phyloP scores from a whole-genome alignment of 2,797 vertebrate genomes.

The Orestias chungarensis region DNA sequence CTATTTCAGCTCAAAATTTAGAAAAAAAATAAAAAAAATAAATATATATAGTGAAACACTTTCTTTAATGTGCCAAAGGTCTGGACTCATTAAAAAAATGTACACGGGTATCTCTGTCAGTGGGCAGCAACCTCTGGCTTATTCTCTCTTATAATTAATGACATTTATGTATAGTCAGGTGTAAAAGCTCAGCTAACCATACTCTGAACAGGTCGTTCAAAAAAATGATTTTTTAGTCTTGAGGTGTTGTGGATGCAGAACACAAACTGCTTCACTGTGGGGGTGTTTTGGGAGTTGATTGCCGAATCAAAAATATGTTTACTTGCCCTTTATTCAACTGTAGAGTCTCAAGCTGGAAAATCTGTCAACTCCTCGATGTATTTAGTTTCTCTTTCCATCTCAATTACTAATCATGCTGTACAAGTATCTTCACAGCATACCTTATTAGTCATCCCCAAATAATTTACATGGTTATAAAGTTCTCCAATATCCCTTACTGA shows the following conservation, averaged over 20 bases:
- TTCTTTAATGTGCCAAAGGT: slow-evolving; percentile 30
- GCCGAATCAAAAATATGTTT: slow-evolving; percentile 5
- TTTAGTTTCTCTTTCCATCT: background rate
- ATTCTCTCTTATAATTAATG: slow-evolving; percentile 25
- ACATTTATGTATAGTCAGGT: slow-evolving; percentile 19
- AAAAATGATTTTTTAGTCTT: slow-evolving; percentile 15
- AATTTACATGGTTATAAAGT: background rate
- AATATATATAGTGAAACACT: background rate
- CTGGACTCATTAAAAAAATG: slow-evolving; percentile 15
- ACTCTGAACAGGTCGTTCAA: slow-evolving; percentile 3
- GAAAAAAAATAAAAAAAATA: background rate
- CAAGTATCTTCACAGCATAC: background rate
- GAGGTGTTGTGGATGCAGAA: background rate
- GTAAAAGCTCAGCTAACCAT: slow-evolving; percentile 3
- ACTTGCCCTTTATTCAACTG: slow-evolving; percentile 9
- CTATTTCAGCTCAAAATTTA: background rate
- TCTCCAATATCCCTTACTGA: background rate
- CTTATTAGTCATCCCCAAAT: background rate
- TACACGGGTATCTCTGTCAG: slow-evolving; percentile 1
- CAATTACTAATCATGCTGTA: background rate
- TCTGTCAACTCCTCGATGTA: slow-evolving; percentile 6
- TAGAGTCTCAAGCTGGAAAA: slow-evolving; percentile 34
- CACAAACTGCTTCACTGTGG: background rate
- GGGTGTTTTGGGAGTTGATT: slow-evolving; percentile 12
- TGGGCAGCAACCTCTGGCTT: slow-evolving; percentile 28